These are phyloP conservation scores for Melanotaenia nigrans DNA, from an alignment of 2,797 vertebrate genomes.

Conservation along the genomic window DNA sequence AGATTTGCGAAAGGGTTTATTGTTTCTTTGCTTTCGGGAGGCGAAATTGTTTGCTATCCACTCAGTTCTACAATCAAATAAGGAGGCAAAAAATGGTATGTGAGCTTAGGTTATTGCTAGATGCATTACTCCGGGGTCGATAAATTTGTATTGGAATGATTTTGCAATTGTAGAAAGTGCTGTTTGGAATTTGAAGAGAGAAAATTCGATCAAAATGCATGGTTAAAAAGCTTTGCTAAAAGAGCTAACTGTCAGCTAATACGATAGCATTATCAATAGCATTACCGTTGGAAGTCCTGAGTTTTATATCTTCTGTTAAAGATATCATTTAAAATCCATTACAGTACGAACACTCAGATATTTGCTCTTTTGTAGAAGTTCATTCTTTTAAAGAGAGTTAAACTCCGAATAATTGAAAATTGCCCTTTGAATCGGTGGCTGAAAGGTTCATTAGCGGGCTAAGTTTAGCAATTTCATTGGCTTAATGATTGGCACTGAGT, in stretches of 20 bases:
- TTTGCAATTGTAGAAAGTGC: conserved; percentile 26
- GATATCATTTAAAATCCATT: accelerated
- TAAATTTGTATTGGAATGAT: background rate
- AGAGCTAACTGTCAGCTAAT: conserved; percentile 71
- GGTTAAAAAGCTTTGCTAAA: conserved; percentile 51
- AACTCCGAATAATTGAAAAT: background rate
- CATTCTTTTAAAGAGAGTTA: accelerated
- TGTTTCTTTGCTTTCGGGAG: conserved; percentile 84
- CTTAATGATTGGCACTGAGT: conserved; percentile 8
- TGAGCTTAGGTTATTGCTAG: background rate
- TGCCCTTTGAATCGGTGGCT: background rate
- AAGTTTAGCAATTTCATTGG: conserved; percentile 36
- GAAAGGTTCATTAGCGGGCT: conserved; percentile 50
- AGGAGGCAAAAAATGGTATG: conserved; percentile 82
- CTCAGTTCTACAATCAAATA: conserved; percentile 72
- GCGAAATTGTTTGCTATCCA: conserved; percentile 75
- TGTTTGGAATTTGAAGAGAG: conserved; percentile 40
- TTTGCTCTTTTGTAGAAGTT: accelerated
- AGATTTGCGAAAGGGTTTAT: conserved; percentile 82
- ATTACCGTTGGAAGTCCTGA: conserved; percentile 19
- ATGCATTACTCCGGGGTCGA: background rate
- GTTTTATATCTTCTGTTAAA: background rate
- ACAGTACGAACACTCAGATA: background rate
- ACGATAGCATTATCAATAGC: conserved; percentile 40
- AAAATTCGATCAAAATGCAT: conserved; percentile 47